These are phyloP conservation scores for Toxotes lorentzi DNA, from an alignment of 2,797 vertebrate species.

Conservation along the genomic window DNA sequence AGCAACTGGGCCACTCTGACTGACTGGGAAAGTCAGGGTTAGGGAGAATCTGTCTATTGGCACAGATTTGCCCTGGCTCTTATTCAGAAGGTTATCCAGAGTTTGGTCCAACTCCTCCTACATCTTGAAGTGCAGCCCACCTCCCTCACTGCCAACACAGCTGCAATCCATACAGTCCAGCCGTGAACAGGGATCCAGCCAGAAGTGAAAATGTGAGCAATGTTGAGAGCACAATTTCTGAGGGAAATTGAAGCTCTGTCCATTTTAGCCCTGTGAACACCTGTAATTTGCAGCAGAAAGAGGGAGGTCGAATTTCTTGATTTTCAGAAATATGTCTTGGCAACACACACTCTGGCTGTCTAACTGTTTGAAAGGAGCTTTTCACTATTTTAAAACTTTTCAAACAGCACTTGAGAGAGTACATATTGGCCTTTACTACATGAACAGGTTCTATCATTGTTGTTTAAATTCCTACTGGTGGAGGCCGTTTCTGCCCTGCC, in stretches of 20 bases:
- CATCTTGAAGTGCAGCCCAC: neutral
- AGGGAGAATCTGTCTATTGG: neutral
- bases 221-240: neutral
- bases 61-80: conserved; percentile 8
- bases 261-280: neutral
- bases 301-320: neutral
- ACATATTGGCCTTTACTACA: conserved; percentile 3
- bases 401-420: neutral
- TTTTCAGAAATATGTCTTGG: neutral
- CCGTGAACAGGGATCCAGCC: neutral
- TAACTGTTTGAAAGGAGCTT: neutral
- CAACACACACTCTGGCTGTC: neutral
- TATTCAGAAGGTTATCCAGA: neutral
- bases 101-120: neutral
- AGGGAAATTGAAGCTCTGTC: conserved; percentile 17
- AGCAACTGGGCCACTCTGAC: neutral
- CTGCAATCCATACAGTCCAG: neutral
- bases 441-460: neutral
- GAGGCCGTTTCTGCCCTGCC: neutral
- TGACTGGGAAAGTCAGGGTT: neutral
- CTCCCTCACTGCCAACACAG: conserved; percentile 19
- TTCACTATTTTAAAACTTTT: conserved; percentile 18
- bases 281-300: conserved; percentile 13
- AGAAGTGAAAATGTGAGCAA: conserved; percentile 19
- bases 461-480: conserved; percentile 13